phyloP scores from a whole-genome alignment of 2,113 vertebrate genomes.

The Riparia riparia region DNA sequence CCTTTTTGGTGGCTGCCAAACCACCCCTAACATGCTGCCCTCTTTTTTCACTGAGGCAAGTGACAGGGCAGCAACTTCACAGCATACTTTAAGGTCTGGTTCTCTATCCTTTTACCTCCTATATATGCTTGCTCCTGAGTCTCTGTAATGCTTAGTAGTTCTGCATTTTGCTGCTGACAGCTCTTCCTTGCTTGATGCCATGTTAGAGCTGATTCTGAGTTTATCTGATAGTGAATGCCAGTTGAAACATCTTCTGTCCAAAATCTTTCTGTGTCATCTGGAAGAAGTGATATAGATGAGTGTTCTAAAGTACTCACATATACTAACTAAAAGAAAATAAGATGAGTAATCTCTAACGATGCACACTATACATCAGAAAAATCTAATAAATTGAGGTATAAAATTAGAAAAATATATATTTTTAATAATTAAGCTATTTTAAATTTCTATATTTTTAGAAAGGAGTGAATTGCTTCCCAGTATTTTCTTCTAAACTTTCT shows the following conservation, averaged over 20 bases:
- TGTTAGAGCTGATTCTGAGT: constrained; percentile 82
- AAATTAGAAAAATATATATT: neutral
- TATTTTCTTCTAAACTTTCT: neutral
- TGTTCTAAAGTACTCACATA: neutral
- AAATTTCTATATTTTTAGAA: neutral
- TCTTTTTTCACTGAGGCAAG: neutral
- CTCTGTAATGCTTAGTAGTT: constrained; percentile 89
- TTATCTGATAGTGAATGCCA: constrained; percentile 86
- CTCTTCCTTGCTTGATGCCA: constrained; percentile 92
- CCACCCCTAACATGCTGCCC: neutral
- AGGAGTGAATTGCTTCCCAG: neutral
- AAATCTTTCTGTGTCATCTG: constrained; percentile 58
- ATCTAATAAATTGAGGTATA: neutral
- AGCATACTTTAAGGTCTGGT: neutral
- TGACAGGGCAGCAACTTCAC: accelerated
- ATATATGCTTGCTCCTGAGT: constrained; percentile 87
- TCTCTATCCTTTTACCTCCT: constrained; percentile 77
- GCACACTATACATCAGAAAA: neutral
- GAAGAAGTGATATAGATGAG: neutral
- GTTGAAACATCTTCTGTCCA: constrained; percentile 88
- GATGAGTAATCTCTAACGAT: neutral
- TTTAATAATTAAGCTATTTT: neutral
- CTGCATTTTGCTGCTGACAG: constrained; percentile 88
- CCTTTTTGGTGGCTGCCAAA: neutral
- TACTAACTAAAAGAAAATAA: neutral